Evolutionary conservation across 2,113 vertebrate genomes (phyloP).

Genomic region (Grammomys dolichurus): DNA sequence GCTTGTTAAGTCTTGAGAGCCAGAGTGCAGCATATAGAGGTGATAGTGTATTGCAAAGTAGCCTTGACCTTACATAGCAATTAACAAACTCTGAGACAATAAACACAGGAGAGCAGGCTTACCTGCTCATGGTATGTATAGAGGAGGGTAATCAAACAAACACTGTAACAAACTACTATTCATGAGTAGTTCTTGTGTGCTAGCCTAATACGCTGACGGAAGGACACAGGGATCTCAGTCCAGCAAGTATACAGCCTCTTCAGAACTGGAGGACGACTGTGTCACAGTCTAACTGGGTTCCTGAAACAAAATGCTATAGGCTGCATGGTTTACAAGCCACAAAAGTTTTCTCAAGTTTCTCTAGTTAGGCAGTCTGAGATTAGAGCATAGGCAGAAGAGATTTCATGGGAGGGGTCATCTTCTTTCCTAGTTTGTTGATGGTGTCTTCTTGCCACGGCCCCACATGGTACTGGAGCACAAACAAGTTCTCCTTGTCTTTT

Average conservation of each 20-base stretch:
- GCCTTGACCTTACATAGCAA: not conserved
- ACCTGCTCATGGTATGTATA: not conserved
- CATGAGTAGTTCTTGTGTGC: not conserved
- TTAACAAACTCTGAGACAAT: not conserved
- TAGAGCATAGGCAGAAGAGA: not conserved
- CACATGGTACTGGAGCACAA: no score
- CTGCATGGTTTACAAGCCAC: not conserved
- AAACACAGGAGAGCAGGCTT: not conserved
- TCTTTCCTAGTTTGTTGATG: not conserved
- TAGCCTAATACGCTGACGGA: no score
- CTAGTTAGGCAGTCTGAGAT: not conserved
- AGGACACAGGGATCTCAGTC: not conserved
- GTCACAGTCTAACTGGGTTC: not conserved
- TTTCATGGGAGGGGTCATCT: not conserved
- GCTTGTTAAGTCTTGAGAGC: not conserved
- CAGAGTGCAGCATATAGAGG: not conserved
- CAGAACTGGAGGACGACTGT: not conserved
- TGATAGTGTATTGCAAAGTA: not conserved
- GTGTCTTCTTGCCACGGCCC: not conserved
- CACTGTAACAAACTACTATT: not conserved
- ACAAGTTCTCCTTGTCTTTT: not conserved
- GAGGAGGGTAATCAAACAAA: not conserved
- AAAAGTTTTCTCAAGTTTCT: not conserved
- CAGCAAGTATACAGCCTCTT: accelerated
- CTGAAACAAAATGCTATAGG: not conserved